phyloP scores from a whole-genome alignment of 1,140 invertebrate species.

The Scaptomyza graminum region DNA sequence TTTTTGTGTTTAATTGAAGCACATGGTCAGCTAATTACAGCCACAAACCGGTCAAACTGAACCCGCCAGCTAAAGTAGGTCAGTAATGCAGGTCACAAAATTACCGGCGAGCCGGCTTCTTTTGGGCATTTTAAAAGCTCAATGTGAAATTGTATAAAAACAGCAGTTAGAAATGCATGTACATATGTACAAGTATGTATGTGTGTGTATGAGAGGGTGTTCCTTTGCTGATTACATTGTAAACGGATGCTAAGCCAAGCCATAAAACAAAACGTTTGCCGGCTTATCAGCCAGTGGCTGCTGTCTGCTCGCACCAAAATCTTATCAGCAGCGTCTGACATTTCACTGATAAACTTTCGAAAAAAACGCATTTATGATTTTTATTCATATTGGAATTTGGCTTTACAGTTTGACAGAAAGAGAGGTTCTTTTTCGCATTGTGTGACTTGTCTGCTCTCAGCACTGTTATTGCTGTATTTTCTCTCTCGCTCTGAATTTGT shows the following conservation, averaged over 20 bases:
- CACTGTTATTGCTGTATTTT: conserved; percentile 4
- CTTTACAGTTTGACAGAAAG: conserved; percentile 41
- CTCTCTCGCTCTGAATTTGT: not conserved
- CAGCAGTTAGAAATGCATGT: not conserved
- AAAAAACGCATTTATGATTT: conserved; percentile 5
- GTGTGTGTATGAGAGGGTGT: not conserved
- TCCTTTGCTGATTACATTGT: conserved; percentile 38
- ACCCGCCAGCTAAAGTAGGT: conserved; percentile 59
- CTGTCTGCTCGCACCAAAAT: conserved; percentile 23
- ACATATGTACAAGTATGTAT: conserved; percentile 5
- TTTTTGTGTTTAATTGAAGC: conserved; percentile 10
- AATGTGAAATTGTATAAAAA: conserved; percentile 1
- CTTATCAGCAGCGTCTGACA: conserved; percentile 65
- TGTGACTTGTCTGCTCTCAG: conserved; percentile 1
- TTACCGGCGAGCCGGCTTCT: not conserved
- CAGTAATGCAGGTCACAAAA: conserved; percentile 48
- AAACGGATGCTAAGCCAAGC: conserved; percentile 33
- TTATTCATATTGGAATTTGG: conserved; percentile 18
- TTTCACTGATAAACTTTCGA: conserved; percentile 61
- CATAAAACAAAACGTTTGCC: conserved; percentile 33
- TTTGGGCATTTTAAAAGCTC: conserved; percentile 10
- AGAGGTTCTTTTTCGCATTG: not conserved
- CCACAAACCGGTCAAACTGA: conserved; percentile 54
- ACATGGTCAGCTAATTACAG: conserved; percentile 48
- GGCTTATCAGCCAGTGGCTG: conserved; percentile 44